phyloP scores from a whole-genome alignment of 1,140 invertebrate species.

The Cotesia chilonis region DNA sequence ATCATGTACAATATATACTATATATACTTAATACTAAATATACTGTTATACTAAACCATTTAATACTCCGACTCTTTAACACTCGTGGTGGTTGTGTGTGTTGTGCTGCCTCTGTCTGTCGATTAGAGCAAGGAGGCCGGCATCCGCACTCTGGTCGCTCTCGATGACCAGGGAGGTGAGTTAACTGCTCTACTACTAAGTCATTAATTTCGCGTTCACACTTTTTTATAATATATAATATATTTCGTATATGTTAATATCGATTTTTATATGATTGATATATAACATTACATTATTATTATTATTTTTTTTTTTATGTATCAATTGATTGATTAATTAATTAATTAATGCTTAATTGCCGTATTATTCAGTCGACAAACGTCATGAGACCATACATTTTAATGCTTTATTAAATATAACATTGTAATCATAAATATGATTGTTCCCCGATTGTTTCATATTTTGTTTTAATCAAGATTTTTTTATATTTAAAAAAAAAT shows the following conservation, averaged over 20 bases:
- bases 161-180: conserved; percentile 99
- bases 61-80: conserved; percentile 60
- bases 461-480: neutral
- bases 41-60: conserved; percentile 48
- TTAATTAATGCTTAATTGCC: neutral
- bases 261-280: neutral
- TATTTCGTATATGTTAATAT: conserved; percentile 28
- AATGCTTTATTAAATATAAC: conserved; percentile 10
- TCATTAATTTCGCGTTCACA: conserved; percentile 35
- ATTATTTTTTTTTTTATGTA: neutral
- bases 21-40: conserved; percentile 44
- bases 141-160: conserved; percentile 97
- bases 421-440: neutral
- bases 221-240: conserved; percentile 35
- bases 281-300: neutral
- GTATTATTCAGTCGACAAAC: conserved; percentile 16
- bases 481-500: neutral
- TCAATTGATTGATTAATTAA: neutral
- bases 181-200: conserved; percentile 66
- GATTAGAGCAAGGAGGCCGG: conserved; percentile 98
- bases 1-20: conserved; percentile 41
- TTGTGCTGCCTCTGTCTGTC: conserved; percentile 78
- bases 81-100: conserved; percentile 68
- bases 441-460: neutral
- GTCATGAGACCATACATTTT: conserved; percentile 12